A percentile compares a stretch with the other conserved stretches of the same genome.
Conservation (phyloP, 2,797 vertebrate genomes). For the Petrocephalus sullivani region DNA sequence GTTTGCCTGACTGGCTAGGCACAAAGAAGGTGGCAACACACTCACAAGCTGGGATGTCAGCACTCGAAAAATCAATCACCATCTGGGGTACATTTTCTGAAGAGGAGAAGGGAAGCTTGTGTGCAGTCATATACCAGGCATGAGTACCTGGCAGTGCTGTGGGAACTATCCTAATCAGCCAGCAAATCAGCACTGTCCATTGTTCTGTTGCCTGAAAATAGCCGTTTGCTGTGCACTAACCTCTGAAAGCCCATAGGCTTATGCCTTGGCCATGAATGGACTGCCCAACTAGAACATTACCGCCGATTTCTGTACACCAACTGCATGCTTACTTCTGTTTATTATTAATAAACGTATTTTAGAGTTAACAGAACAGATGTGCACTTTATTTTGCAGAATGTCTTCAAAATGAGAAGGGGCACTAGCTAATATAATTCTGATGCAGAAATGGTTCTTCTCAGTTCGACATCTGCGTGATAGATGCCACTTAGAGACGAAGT, state of each 20-base stretch:
- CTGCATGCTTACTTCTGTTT: neutral
- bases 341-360: conserved; percentile 1
- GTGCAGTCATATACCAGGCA: conserved; percentile 68
- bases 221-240: neutral
- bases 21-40: conserved; percentile 89
- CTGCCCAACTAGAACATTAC: neutral
- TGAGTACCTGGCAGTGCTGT: conserved; percentile 22
- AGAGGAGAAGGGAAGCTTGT: conserved; percentile 43
- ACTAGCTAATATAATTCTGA: conserved; percentile 73
- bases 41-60: conserved; percentile 98
- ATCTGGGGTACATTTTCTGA: conserved; percentile 89
- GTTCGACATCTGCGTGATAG: conserved; percentile 75
- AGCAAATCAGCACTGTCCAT: conserved; percentile 45
- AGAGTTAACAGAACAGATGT: neutral
- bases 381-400: conserved; percentile 49
- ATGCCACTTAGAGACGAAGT: conserved; percentile 72
- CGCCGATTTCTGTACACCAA: neutral
- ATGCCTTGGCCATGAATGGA: neutral
- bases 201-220: neutral
- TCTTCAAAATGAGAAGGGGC: conserved; percentile 74
- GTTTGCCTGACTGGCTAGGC: conserved; percentile 92
- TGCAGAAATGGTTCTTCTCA: conserved; percentile 65
- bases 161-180: conserved; percentile 23
- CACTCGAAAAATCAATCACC: conserved; percentile 99
- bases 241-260: neutral